Percentiles rank a stretch among this genome's conserved stretches.
phyloP scores from a whole-genome alignment of 2,113 vertebrate genomes.

The Callospermophilus lateralis region DNA sequence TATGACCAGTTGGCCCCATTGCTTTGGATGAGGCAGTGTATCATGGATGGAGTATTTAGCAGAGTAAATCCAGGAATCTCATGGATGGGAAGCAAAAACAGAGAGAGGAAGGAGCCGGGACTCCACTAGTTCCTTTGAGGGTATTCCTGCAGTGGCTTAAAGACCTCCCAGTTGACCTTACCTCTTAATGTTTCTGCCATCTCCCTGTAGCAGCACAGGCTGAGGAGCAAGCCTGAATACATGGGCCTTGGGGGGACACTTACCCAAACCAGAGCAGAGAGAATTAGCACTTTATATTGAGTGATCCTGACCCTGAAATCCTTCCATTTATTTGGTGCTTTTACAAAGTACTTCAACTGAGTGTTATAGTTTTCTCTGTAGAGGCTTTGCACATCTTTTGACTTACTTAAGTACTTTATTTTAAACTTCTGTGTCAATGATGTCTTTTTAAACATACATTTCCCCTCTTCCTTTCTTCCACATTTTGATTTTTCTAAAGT shows the following conservation, averaged over 20 bases:
- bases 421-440: not conserved
- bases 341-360: not conserved
- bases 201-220: not conserved
- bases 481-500: slow-evolving; percentile 30
- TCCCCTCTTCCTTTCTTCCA: not conserved
- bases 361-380: not conserved
- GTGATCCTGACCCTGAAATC: not conserved
- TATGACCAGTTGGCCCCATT: not conserved
- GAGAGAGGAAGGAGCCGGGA: not conserved
- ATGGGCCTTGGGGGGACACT: no score
- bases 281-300: not conserved
- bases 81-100: not conserved
- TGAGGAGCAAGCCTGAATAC: not conserved
- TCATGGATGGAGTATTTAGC: not conserved
- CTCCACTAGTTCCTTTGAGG: no score
- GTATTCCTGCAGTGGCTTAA: no score
- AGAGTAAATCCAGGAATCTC: not conserved
- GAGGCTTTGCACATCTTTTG: not conserved
- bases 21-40: not conserved
- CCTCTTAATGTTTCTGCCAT: not conserved
- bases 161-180: not conserved
- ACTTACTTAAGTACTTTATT: not conserved
- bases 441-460: not conserved
- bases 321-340: not conserved
- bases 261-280: not conserved